phyloP scores from a whole-genome alignment of 2,888 invertebrate species.

The Onchidella celtica region DNA sequence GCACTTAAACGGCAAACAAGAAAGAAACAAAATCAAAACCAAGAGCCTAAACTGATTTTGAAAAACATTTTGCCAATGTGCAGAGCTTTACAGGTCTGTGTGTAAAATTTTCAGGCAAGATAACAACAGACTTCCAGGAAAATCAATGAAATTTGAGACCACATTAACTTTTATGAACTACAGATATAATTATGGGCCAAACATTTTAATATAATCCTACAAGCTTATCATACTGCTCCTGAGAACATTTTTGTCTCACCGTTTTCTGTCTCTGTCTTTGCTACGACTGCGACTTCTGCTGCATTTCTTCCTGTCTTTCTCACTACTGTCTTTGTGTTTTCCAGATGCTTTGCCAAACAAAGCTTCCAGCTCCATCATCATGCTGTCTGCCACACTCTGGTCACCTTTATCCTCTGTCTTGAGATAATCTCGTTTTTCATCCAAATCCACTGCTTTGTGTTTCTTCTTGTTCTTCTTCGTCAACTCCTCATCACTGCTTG shows the following conservation, averaged over 20 bases:
- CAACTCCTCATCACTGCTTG: slow-evolving; percentile 1
- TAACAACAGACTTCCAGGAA: no score
- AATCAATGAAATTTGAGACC: no score
- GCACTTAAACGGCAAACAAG: no score
- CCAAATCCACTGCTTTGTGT: neutral
- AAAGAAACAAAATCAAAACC: no score
- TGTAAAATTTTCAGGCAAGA: no score
- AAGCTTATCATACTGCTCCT: no score
- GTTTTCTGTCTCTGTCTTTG: slow-evolving; percentile 62
- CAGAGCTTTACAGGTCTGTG: no score
- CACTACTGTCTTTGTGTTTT: neutral
- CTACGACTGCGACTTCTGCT: slow-evolving; percentile 61
- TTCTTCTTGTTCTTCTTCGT: neutral
- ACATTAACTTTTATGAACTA: no score
- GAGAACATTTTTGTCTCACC: slow-evolving; percentile 50
- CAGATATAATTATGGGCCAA: no score
- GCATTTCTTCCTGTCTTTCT: slow-evolving; percentile 43
- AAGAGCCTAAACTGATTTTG: no score
- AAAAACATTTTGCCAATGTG: no score
- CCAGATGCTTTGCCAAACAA: slow-evolving; percentile 65
- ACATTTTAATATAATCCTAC: no score
- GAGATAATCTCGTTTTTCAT: neutral
- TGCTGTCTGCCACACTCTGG: slow-evolving; percentile 54
- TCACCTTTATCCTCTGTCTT: slow-evolving; percentile 54
- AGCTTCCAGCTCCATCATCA: slow-evolving; percentile 81